These are phyloP conservation scores for Phainopepla nitens DNA, from an alignment of 2,113 vertebrate genomes.

Conservation along the genomic window DNA sequence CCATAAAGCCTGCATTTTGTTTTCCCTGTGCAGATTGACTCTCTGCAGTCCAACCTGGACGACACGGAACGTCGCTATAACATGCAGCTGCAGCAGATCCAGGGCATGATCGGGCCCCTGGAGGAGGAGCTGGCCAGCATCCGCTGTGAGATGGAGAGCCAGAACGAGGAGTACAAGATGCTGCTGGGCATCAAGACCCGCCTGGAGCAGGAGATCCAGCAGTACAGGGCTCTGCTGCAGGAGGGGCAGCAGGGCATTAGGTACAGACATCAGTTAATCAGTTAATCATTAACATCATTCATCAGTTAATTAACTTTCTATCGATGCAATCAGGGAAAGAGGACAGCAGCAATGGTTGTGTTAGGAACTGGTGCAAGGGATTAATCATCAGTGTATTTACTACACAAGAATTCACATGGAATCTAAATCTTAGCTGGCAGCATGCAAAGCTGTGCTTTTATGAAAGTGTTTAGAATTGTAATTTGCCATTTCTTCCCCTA, in stretches of 20 bases:
- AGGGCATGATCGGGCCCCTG: conserved; percentile 67
- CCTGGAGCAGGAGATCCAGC: conserved; percentile 85
- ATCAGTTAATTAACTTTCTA: background rate
- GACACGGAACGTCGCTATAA: conserved; percentile 78
- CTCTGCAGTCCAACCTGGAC: conserved; percentile 76
- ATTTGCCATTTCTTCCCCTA: background rate
- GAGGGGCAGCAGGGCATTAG: conserved; percentile 6
- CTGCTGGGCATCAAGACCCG: conserved; percentile 83
- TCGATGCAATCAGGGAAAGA: background rate
- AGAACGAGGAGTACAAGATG: conserved; percentile 79
- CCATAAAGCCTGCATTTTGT: too few species aligned
- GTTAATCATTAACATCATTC: too few species aligned
- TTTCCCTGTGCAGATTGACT: conserved; percentile 65
- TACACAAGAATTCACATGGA: background rate
- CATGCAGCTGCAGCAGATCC: conserved; percentile 75
- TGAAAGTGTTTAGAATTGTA: background rate
- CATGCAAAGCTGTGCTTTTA: background rate
- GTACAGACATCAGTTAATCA: background rate
- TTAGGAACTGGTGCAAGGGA: background rate
- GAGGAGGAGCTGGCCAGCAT: conserved; percentile 78
- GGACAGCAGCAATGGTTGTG: background rate
- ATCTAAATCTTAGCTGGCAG: background rate
- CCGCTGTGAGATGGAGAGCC: conserved; percentile 72
- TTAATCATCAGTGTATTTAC: background rate
- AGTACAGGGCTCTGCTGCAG: conserved; percentile 83